A percentile compares a stretch with the other conserved stretches of the same genome.
Conservation (phyloP, 2,888 invertebrate genomes). For the Drosophila limbata region DNA sequence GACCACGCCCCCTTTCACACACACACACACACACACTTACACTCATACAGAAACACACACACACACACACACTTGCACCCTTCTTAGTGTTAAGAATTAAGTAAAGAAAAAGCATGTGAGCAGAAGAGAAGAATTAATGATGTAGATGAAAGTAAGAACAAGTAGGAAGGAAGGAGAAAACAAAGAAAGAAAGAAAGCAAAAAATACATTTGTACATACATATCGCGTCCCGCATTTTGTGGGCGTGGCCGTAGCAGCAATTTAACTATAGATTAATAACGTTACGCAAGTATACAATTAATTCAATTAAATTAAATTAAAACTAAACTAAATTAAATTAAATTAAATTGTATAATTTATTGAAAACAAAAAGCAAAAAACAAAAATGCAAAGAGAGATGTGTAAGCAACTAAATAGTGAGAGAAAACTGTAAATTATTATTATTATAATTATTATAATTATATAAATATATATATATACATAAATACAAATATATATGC, state of each 20-base stretch:
- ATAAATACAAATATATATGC: constrained; percentile 28
- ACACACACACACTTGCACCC: constrained; percentile 31
- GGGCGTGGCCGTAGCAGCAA: constrained; percentile 76
- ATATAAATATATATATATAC: constrained; percentile 41
- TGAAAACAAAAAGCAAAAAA: constrained; percentile 31
- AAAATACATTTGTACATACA: constrained; percentile 80
- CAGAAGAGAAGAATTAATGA: too few relatives aligned
- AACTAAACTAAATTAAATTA: constrained; percentile 56
- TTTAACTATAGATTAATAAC: constrained; percentile 55
- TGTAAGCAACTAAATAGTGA: constrained; percentile 65
- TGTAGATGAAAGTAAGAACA: constrained; percentile 15
- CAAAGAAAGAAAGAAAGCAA: constrained; percentile 73
- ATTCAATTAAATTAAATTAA: constrained; percentile 67
- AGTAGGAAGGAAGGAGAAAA: neutral
- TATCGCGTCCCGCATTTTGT: constrained; percentile 70
- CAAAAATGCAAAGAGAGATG: constrained; percentile 53
- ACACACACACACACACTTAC: neutral
- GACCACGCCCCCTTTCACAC: constrained; percentile 54
- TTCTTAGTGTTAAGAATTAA: constrained; percentile 40
- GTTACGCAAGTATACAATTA: constrained; percentile 82
- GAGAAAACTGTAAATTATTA: constrained; percentile 61
- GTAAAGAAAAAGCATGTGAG: constrained; percentile 17
- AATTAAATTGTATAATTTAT: constrained; percentile 70
- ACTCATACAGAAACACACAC: too few relatives aligned
- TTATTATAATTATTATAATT: constrained; percentile 38